phyloP scores from a whole-genome alignment of 2,888 invertebrate species.

The Trachelus troglodyta region DNA sequence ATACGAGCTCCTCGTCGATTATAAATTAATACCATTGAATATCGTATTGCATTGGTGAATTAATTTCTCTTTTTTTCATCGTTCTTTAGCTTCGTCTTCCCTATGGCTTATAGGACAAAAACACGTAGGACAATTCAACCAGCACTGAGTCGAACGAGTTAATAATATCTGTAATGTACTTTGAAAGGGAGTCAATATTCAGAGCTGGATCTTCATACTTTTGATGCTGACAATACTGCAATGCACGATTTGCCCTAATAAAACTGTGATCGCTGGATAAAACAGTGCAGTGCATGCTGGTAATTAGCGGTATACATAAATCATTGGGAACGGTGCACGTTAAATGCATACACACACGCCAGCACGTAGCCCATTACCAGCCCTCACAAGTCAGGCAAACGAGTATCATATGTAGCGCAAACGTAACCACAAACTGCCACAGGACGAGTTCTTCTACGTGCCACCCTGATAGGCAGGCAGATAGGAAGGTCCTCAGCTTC shows the following conservation, averaged over 20 bases:
- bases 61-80: too few relatives aligned
- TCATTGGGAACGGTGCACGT: slow-evolving; percentile 59
- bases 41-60: slow-evolving; percentile 29
- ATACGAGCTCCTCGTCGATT: slow-evolving; percentile 50
- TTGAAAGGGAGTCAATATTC: too few relatives aligned
- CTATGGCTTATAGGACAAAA: too few relatives aligned
- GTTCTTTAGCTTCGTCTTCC: too few relatives aligned
- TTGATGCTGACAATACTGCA: slow-evolving; percentile 53
- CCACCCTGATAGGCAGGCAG: too few relatives aligned
- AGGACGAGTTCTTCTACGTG: neutral
- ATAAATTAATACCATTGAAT: slow-evolving; percentile 43
- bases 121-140: too few relatives aligned
- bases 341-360: slow-evolving; percentile 52
- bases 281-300: slow-evolving; percentile 58
- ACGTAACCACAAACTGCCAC: slow-evolving; percentile 29
- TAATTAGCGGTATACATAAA: slow-evolving; percentile 66
- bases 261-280: slow-evolving; percentile 63
- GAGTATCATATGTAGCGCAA: slow-evolving; percentile 46
- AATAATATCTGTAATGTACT: too few relatives aligned
- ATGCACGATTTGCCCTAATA: slow-evolving; percentile 58
- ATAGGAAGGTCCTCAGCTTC: slow-evolving; percentile 25
- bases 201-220: neutral
- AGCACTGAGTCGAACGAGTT: too few relatives aligned
- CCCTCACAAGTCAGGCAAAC: slow-evolving; percentile 37
- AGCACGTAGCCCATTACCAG: slow-evolving; percentile 27